A percentile compares a stretch with the other conserved stretches of the same genome.
These are phyloP conservation scores for Acromyrmex charruanus DNA, from an alignment of 1,140 invertebrate genomes.

Conservation along the genomic window DNA sequence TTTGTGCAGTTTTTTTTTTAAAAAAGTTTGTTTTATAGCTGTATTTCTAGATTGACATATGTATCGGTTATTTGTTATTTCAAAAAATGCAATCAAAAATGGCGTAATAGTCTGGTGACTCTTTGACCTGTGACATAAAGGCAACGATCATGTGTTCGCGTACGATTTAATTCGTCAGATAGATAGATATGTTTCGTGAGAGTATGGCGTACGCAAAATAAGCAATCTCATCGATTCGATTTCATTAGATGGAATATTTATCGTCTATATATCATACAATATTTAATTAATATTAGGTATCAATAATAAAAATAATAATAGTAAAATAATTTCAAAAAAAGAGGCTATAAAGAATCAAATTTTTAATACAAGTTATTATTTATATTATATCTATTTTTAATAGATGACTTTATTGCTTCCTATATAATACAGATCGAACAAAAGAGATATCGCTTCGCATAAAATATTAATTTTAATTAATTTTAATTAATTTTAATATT, in stretches of 20 bases:
- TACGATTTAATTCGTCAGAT: neutral
- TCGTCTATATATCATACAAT: neutral
- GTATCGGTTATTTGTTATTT: neutral
- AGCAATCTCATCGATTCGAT: neutral
- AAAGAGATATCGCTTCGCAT: neutral
- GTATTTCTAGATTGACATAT: neutral
- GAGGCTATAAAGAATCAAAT: no score
- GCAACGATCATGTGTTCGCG: neutral
- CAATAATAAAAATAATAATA: neutral
- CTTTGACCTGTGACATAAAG: constrained; percentile 26
- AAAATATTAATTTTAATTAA: neutral
- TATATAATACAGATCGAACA: neutral
- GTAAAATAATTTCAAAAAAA: neutral
- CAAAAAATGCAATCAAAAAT: constrained; percentile 15
- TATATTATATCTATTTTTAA: neutral
- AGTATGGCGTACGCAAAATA: neutral
- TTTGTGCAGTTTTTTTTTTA: neutral
- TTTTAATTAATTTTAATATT: neutral
- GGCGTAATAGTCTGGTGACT: neutral
- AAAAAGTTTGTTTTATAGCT: neutral
- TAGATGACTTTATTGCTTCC: neutral
- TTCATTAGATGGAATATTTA: neutral
- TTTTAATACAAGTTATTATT: neutral
- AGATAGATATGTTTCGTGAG: neutral
- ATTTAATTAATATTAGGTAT: neutral